Evolutionary conservation across 2,113 vertebrate species (phyloP).

Genomic region (Sakesphorus luctuosus): DNA sequence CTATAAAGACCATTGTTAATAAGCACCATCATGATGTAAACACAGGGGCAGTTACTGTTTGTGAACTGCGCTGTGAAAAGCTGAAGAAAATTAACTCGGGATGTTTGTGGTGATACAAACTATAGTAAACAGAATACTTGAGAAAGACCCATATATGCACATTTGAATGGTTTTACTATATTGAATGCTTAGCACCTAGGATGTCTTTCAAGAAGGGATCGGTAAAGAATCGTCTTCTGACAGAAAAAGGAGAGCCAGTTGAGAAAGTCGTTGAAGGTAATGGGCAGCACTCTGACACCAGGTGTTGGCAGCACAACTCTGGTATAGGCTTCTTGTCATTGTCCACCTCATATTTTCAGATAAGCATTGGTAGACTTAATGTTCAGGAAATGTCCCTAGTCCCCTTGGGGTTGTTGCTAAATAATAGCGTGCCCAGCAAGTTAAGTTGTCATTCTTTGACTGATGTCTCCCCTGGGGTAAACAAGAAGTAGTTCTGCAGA

Average conservation of each 20-base stretch:
- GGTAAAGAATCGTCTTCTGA: not conserved
- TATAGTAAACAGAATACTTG: not conserved
- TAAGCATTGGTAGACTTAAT: not conserved
- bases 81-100: not conserved
- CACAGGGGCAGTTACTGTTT: not conserved
- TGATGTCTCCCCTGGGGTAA: conserved; percentile 35
- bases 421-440: not conserved
- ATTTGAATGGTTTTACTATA: not conserved
- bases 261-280: not conserved
- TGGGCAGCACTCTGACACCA: not conserved
- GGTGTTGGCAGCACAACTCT: not conserved
- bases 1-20: not conserved
- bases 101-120: not conserved
- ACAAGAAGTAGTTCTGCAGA: not conserved
- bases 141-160: not conserved
- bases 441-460: not conserved
- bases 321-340: not conserved
- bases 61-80: not conserved
- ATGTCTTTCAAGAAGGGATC: not conserved
- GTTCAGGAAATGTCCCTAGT: conserved; percentile 27
- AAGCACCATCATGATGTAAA: not conserved
- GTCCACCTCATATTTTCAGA: not conserved
- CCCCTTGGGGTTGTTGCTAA: not conserved
- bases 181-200: not conserved
- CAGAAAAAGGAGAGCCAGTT: not conserved